Evolutionary conservation across 2,113 vertebrate species (phyloP).

Genomic region (Trematomus loennbergii): DNA sequence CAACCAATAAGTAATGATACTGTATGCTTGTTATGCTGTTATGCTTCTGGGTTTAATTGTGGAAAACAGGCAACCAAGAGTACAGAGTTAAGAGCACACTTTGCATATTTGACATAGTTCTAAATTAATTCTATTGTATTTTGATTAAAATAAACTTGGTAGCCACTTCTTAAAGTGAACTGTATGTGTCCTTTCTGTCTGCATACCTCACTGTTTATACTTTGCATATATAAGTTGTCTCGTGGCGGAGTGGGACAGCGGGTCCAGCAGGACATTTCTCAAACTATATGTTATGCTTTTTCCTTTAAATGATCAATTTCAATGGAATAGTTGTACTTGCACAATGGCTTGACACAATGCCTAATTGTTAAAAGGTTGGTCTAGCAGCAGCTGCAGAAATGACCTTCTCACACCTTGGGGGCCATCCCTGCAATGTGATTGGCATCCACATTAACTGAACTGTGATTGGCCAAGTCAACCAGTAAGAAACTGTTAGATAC

Average conservation of each 20-base stretch:
- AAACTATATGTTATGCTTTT: not conserved
- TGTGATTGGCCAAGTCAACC: no score
- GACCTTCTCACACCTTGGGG: no score
- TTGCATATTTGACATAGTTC: constrained; percentile 49
- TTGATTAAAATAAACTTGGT: constrained; percentile 37
- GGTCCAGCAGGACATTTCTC: not conserved
- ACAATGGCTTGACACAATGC: not conserved
- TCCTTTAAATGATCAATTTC: not conserved
- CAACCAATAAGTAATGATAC: not conserved
- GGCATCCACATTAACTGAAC: no score
- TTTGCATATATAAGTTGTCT: not conserved
- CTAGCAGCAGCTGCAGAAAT: no score
- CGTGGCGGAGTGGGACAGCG: no score
- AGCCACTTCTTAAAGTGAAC: constrained; percentile 22
- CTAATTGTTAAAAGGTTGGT: no score
- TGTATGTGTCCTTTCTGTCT: not conserved
- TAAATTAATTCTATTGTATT: constrained; percentile 7
- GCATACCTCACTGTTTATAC: no score
- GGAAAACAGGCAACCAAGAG: not conserved
- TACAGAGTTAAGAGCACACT: constrained; percentile 21
- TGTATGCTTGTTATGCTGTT: not conserved
- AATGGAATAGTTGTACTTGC: not conserved
- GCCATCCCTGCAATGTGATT: no score
- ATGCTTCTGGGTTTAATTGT: not conserved
- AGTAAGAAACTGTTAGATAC: no score